A percentile compares a stretch with the other conserved stretches of the same genome.
These are phyloP conservation scores for Meloidogyne floridensis DNA, from an alignment of 1,140 invertebrate genomes.

Conservation along the genomic window DNA sequence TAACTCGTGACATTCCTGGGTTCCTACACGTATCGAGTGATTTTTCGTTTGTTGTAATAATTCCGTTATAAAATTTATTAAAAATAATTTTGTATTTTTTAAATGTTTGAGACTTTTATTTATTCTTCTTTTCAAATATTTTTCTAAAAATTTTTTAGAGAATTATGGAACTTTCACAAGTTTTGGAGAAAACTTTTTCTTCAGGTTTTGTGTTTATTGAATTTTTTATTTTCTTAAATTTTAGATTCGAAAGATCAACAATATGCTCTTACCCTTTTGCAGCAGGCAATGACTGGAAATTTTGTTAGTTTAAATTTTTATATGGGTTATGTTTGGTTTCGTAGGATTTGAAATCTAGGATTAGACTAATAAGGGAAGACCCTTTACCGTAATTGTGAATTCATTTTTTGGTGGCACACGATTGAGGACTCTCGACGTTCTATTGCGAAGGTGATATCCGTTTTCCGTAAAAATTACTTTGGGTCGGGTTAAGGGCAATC, in stretches of 20 bases:
- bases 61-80: too few species aligned
- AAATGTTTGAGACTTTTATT: background rate
- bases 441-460: too few species aligned
- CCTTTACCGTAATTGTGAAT: too few species aligned
- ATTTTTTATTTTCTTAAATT: slow-evolving; percentile 43
- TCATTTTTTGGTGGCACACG: too few species aligned
- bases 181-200: slow-evolving; percentile 92
- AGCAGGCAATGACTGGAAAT: slow-evolving; percentile 11
- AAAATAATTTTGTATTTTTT: too few species aligned
- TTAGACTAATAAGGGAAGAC: too few species aligned
- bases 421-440: too few species aligned
- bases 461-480: too few species aligned
- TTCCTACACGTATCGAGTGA: too few species aligned
- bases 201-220: slow-evolving; percentile 75
- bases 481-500: too few species aligned
- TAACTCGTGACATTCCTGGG: too few species aligned
- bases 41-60: too few species aligned
- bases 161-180: slow-evolving; percentile 66
- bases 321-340: slow-evolving; percentile 78
- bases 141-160: background rate
- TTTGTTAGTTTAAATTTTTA: slow-evolving; percentile 61
- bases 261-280: slow-evolving; percentile 9
- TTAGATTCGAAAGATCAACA: slow-evolving; percentile 17
- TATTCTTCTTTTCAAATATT: background rate
- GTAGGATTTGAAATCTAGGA: slow-evolving; percentile 67